Conservation (phyloP, 1,140 invertebrate genomes). For the Lamellibrachia luymesi region DNA sequence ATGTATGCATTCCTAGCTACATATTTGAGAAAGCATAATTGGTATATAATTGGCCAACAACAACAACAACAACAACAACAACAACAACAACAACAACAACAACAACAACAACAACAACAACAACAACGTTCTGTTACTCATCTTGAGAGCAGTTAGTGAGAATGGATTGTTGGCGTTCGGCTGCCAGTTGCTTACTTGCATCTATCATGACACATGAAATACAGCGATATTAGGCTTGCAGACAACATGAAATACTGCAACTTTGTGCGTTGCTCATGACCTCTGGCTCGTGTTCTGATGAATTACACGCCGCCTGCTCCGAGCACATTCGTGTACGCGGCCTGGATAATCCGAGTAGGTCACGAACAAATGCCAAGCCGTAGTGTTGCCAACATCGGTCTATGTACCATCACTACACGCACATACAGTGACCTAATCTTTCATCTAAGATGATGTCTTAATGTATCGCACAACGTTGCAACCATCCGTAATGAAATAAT, state of each 20-base stretch:
- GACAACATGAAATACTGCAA: background rate
- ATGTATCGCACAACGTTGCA: background rate
- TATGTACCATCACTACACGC: background rate
- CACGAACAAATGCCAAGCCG: background rate
- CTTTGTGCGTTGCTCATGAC: background rate
- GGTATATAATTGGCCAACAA: background rate
- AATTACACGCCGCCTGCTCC: background rate
- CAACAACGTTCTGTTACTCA: background rate
- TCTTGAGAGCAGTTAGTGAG: background rate
- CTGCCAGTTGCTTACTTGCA: background rate
- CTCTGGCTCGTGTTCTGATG: background rate
- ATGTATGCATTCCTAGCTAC: too few species aligned
- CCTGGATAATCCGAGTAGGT: background rate
- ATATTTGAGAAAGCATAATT: too few species aligned
- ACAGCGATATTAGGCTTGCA: background rate
- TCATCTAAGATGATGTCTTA: background rate
- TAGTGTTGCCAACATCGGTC: background rate
- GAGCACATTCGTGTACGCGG: background rate
- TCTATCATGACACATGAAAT: background rate
- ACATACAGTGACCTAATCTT: background rate
- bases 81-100: too few species aligned
- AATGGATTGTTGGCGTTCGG: background rate
- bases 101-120: too few species aligned
- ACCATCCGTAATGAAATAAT: background rate
- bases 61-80: background rate